Evolutionary conservation across 2,113 vertebrate species (phyloP), one percentile per base, ranked within the genome.

Genomic region (Euleptes europaea): DNA sequence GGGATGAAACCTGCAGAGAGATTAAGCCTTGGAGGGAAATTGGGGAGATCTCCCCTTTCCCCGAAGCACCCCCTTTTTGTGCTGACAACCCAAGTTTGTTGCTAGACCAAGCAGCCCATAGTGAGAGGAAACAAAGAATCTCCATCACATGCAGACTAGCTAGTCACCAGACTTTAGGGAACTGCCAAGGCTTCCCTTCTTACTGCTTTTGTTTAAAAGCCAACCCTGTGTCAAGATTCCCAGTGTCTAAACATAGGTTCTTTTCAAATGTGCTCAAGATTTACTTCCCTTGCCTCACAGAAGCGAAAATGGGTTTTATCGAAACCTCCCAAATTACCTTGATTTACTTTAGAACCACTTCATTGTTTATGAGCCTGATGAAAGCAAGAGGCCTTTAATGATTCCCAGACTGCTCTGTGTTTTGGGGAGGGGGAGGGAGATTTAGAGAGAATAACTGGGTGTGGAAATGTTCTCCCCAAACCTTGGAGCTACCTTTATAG

Each of bases 341-440:
- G 90, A 86, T 94, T 95, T 94, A 90, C 91, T 88, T 85, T 84
- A 84, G 92, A 93, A 90, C 90, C 85, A 70, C 77, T 86, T 88
- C 40, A 92, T 93, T 94, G 88, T 94, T 95, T 94, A 94, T 90
- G 82, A 51, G 84, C 79, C 91, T 84, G 90, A 91, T 92, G 90
- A 94, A 95, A 95, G 84, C 75, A 77, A 90, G 92, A 94, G 91
- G 89, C 87, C 90, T 73, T 94, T 95, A 95, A 93, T 93, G 90
- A 90, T 93, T 95, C 92, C 94, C 94, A 96, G 93, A 91, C 84
- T 89, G 86, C 81, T 89, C 82, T 11, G 86, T 80, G n/a, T n/a
- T 80, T 69, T n/a, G 19, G 42, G 3, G 49, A 21, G 19, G 49
- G 51, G 1, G 49, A 9, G 9, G 1, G 10, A 15, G 23, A 1